Evolutionary conservation across 2,113 vertebrate genomes (phyloP).

Genomic region (Bos taurus): DNA sequence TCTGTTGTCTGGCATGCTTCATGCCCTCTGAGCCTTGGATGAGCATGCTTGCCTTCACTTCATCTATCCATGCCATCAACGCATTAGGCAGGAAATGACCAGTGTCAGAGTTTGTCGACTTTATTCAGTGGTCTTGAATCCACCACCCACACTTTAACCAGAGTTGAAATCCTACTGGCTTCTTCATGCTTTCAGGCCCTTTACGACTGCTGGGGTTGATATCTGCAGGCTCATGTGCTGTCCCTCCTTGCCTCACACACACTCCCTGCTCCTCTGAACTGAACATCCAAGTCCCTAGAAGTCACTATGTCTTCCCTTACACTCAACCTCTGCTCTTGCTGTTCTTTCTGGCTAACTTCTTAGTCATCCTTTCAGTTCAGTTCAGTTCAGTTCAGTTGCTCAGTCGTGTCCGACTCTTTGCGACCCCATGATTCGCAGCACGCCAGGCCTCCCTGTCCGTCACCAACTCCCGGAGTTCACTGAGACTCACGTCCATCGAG

Average conservation of each 20-base stretch:
- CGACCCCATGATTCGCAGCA: too few species aligned
- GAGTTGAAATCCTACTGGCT: not conserved
- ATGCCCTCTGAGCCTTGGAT: not conserved
- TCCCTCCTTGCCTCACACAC: not conserved
- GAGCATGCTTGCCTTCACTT: not conserved
- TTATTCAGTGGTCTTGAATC: not conserved
- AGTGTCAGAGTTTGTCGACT: not conserved
- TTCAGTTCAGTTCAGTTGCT: too few species aligned
- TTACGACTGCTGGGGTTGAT: fast-evolving
- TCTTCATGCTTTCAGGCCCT: not conserved
- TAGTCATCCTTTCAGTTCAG: not conserved
- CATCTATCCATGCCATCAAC: not conserved
- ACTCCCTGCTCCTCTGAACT: not conserved
- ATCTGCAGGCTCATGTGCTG: not conserved
- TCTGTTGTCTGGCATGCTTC: not conserved
- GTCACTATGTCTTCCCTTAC: not conserved
- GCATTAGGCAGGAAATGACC: not conserved
- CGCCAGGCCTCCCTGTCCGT: too few species aligned
- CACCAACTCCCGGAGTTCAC: too few species aligned
- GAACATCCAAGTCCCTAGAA: not conserved
- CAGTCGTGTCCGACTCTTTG: too few species aligned
- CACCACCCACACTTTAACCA: not conserved
- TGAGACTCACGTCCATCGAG: too few species aligned
- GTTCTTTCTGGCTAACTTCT: not conserved
- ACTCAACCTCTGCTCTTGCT: not conserved